Conservation (phyloP, 2,113 vertebrate species). For the Triplophysa siluroides region DNA sequence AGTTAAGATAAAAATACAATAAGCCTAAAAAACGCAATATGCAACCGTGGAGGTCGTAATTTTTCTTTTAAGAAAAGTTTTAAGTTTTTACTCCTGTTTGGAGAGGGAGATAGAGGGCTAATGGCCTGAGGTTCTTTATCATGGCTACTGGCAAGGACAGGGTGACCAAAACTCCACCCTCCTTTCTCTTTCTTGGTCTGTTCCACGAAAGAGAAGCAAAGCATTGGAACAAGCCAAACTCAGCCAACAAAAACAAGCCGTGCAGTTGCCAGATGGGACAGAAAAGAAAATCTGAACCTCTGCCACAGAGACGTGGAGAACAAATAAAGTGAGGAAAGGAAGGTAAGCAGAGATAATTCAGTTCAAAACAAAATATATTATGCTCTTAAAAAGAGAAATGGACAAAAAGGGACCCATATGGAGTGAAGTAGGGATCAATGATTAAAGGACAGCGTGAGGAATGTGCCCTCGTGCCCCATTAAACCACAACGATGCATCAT, state of each 20-base stretch:
- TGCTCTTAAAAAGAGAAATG: background rate
- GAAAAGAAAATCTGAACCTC: constrained; percentile 68
- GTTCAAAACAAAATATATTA: constrained; percentile 24
- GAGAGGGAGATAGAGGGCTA: constrained; percentile 24
- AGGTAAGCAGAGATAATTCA: background rate
- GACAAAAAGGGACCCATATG: background rate
- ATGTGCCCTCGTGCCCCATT: background rate
- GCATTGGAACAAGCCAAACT: constrained; percentile 64
- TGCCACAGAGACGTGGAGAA: constrained; percentile 53
- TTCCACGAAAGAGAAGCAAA: constrained; percentile 65
- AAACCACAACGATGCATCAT: background rate
- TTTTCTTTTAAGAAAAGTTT: no score
- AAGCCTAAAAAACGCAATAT: no score
- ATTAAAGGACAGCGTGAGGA: background rate
- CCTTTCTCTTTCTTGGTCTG: constrained; percentile 54
- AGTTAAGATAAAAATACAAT: no score
- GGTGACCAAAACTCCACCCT: constrained; percentile 56
- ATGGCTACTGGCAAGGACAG: constrained; percentile 57
- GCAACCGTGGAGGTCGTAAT: no score
- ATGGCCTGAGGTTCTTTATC: constrained; percentile 62
- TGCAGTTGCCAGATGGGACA: constrained; percentile 74
- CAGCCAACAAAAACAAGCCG: constrained; percentile 73
- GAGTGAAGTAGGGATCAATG: background rate
- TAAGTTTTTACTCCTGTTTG: constrained; percentile 22
- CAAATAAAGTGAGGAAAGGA: constrained; percentile 18